Evolutionary conservation across 2,113 vertebrate species (phyloP), one percentile per base, ranked within the genome.

Genomic region (Chaetura pelagica): DNA sequence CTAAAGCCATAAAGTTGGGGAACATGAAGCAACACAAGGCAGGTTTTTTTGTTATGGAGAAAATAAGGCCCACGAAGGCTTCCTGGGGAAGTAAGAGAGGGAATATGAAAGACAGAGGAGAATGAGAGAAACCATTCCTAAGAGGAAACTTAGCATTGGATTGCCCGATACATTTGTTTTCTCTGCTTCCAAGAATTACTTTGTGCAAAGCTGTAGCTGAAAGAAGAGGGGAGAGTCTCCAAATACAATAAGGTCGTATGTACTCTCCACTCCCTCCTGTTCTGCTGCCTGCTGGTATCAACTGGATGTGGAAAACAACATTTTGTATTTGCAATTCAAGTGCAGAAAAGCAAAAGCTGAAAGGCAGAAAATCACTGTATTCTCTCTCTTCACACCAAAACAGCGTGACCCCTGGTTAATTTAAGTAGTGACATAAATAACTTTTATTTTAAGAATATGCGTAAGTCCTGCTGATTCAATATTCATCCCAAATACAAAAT

Each of bases 401-500:
- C 32, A 75, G 52, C 35, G 52, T 24, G 61, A 81, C 32, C 49
- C 30, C 23, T 59, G 24, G 54, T 81, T 95, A 88, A 89, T 85
- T 71, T 89, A 73, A 84, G 51, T n/a, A 94, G 54, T 73, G 62
- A 61, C 22, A 74, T 48, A 89, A 94, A 90, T 55, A n/a, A 81
- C 54, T 62, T 94, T 74, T 96, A 68, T 92, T 92, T 90, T 91
- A 91, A 84, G 73, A 40, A 52, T n/a, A 27, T 64, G 17, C 63
- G 84, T 82, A 59, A 92, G 52, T 75, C 29, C 69, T 51, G n/a
- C 61, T 93, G 94, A 67, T 95, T 93, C 72, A 80, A 51, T 67
- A 72, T 81, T 90, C 26, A 78, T n/a, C 38, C 40, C 42, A 72
- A 93, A 80, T 69, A 48, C 48, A 84, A 89, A 21, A 77, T 42